Evolutionary conservation across 2,888 invertebrate genomes (phyloP).

Genomic region (Andrena minutula): DNA sequence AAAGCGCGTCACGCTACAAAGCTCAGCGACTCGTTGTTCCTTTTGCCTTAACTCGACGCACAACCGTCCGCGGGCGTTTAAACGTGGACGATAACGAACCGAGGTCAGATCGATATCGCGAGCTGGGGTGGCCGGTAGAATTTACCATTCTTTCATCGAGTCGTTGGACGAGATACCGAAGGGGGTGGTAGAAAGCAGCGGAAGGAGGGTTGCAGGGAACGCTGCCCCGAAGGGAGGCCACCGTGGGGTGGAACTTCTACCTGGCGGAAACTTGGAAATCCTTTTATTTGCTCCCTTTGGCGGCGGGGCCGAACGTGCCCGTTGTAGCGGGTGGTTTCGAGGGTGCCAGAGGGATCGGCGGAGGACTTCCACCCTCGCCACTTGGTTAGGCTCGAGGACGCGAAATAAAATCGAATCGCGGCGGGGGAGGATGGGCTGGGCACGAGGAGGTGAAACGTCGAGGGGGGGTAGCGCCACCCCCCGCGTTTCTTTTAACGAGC

Average conservation of each 20-base stretch:
- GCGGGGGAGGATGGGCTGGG: conserved; percentile 4
- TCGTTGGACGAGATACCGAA: conserved; percentile 11
- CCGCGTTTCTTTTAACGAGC: conserved; percentile 72
- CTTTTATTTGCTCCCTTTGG: conserved; percentile 70
- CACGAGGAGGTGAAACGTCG: conserved; percentile 1
- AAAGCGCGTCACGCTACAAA: conserved; percentile 33
- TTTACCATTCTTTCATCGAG: conserved; percentile 49
- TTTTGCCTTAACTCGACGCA: conserved; percentile 44
- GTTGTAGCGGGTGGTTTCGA: conserved; percentile 25
- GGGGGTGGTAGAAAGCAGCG: neutral
- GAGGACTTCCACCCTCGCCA: conserved; percentile 19
- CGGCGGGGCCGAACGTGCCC: conserved; percentile 43
- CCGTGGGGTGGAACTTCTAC: conserved; percentile 45
- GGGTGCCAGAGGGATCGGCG: conserved; percentile 12
- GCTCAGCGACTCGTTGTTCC: conserved; percentile 39
- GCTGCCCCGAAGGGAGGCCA: conserved; percentile 41
- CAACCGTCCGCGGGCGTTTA: conserved; percentile 13
- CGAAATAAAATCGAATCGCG: conserved; percentile 37
- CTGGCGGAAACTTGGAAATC: conserved; percentile 73
- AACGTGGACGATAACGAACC: conserved; percentile 45
- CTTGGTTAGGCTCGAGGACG: conserved; percentile 18
- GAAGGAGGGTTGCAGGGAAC: conserved; percentile 36
- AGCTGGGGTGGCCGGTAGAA: conserved; percentile 33
- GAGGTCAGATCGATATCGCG: conserved; percentile 59
- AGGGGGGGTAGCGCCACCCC: conserved; percentile 40